Evolutionary conservation across 2,797 vertebrate genomes (phyloP).

Genomic region (Mormyrops attenuatus): DNA sequence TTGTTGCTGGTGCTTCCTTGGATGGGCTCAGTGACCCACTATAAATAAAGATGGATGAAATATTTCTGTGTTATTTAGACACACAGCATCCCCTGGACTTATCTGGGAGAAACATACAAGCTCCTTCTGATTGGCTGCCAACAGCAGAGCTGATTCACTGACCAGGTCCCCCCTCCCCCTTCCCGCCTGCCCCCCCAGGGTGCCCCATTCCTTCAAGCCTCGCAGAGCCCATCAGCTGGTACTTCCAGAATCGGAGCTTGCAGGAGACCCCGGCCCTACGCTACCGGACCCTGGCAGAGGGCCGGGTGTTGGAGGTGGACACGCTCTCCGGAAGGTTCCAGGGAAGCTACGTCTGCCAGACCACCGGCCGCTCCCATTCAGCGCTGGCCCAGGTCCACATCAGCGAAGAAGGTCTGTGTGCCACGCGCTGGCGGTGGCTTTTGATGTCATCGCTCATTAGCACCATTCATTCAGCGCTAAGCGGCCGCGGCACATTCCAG

Average conservation of each 20-base stretch:
- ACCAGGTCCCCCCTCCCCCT: neutral
- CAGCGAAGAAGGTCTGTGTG: constrained; percentile 58
- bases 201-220: constrained; percentile 64
- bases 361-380: constrained; percentile 45
- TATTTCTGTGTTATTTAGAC: neutral
- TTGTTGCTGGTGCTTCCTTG: neutral
- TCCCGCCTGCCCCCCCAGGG: constrained; percentile 47
- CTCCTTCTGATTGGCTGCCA: neutral
- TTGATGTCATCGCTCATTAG: neutral
- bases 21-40: neutral
- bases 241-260: constrained; percentile 60
- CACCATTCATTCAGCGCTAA: neutral
- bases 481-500: neutral
- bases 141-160: neutral
- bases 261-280: constrained; percentile 49
- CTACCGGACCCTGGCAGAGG: constrained; percentile 56
- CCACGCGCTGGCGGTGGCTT: neutral
- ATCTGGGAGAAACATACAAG: neutral
- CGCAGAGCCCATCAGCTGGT: constrained; percentile 61
- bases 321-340: constrained; percentile 52
- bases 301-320: constrained; percentile 71
- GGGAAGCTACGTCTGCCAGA: constrained; percentile 63
- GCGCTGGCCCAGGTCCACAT: constrained; percentile 67
- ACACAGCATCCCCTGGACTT: neutral
- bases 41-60: neutral